Evolutionary conservation across 2,888 invertebrate species (phyloP), one percentile per base, ranked within the genome.

Genomic region (Phaonia tiefii): DNA sequence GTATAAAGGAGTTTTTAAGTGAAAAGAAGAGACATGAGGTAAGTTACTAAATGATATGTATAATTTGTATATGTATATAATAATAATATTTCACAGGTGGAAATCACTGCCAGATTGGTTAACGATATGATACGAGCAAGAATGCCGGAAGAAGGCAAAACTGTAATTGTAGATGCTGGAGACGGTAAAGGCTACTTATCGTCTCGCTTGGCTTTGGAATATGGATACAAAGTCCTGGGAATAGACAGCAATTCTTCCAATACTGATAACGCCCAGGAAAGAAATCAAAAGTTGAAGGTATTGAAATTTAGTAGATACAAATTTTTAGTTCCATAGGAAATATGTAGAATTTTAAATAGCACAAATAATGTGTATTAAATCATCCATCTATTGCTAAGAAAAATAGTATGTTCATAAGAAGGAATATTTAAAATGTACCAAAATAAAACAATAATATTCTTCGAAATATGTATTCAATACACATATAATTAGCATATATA

Each of bases 181-280:
- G 97, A 97, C 86, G 98, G 98, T 0, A 95, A 96, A 87, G 98
- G 97, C 0, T 96, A 97, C 89, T 91, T 98, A 44, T 95, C 96
- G 51, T 94, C 95, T 0, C 93, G 95, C 11, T 88, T 98, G 63
- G 93, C 95, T 0, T 91, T 96, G 3, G 93, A 94, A 79, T 93
- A 96, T 89, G 85, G 87, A 0, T 91, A 96, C 74, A 94, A 94
- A 46, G 95, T 97, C 25, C 91, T 98, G 13, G 97, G 97, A 0
- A 92, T 98, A 0, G 98, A 98, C 91, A 95, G 95, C 8, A 94
- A 95, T 20, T 88, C 91, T 10, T 87, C 89, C 0, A 96, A 96
- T 81, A 93, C 94, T 0, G 90, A 92, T 74, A 94, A 95, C 79
- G 95, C 96, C 7, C 91, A 92, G 8, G 90, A 90, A 86, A 90